A percentile compares a stretch with the other conserved stretches of the same genome.
Evolutionary conservation across 1,140 invertebrate genomes (phyloP).

Genomic region (Vanessa tameamea): DNA sequence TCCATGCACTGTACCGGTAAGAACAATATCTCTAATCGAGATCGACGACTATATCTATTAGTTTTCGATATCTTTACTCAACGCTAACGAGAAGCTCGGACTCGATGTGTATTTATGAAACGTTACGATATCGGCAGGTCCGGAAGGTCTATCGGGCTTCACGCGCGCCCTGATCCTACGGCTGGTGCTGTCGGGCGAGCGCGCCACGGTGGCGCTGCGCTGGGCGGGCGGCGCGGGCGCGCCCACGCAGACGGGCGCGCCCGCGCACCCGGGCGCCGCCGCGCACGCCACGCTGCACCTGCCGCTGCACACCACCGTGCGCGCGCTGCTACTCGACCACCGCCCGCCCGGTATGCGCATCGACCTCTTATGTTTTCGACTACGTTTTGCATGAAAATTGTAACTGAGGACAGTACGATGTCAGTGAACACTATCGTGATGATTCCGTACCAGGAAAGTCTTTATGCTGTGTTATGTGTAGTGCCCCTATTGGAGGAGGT

Average conservation of each 20-base stretch:
- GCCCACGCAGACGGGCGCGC: conserved; percentile 81
- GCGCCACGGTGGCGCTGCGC: conserved; percentile 87
- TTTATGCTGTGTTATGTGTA: conserved; percentile 14
- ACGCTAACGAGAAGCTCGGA: not conserved
- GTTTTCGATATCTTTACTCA: too few relatives aligned
- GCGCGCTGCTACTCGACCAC: conserved; percentile 76
- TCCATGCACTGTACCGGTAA: conserved; percentile 75
- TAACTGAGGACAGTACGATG: too few relatives aligned
- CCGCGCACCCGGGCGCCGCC: conserved; percentile 83
- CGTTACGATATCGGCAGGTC: conserved; percentile 35
- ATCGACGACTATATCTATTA: not conserved
- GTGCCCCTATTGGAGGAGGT: conserved; percentile 60
- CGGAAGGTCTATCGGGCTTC: conserved; percentile 88
- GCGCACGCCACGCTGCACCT: conserved; percentile 85
- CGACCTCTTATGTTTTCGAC: not conserved
- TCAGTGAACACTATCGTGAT: too few relatives aligned
- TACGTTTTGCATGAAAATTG: too few relatives aligned
- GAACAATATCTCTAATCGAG: conserved; percentile 5
- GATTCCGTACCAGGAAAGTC: too few relatives aligned
- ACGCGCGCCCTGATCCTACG: conserved; percentile 92
- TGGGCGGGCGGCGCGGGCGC: conserved; percentile 69
- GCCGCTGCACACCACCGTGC: conserved; percentile 86
- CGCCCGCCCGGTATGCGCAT: conserved; percentile 65
- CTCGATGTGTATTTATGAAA: not conserved
- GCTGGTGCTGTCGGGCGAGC: conserved; percentile 92